Evolutionary conservation across 1,140 invertebrate species (phyloP).

Genomic region (Berghia stephanieae): DNA sequence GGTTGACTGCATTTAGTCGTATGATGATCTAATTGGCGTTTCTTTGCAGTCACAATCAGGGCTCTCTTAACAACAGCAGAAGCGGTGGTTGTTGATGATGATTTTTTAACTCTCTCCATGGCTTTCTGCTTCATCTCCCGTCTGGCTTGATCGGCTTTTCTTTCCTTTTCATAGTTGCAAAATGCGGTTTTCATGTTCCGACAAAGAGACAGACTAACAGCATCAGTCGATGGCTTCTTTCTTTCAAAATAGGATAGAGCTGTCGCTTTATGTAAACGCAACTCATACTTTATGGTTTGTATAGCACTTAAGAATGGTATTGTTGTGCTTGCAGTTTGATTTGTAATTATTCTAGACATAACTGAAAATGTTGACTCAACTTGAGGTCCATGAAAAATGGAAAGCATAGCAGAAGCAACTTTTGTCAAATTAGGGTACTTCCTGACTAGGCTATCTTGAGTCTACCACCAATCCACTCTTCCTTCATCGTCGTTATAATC

Average conservation of each 20-base stretch:
- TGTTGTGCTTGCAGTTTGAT: slow-evolving; percentile 26
- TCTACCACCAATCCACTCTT: slow-evolving; percentile 32
- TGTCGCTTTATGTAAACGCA: slow-evolving; percentile 10
- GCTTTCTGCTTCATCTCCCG: neutral
- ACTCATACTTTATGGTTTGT: slow-evolving; percentile 37
- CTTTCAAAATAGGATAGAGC: slow-evolving; percentile 30
- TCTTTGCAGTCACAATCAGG: no score
- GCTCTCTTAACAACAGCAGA: neutral
- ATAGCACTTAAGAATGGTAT: slow-evolving; percentile 28
- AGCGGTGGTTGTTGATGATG: neutral
- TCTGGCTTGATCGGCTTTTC: neutral
- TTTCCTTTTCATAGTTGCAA: neutral
- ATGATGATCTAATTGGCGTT: no score
- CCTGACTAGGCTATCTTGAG: slow-evolving; percentile 10
- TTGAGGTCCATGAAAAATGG: slow-evolving; percentile 40
- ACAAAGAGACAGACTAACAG: neutral
- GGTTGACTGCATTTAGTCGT: no score
- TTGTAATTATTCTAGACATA: slow-evolving; percentile 33
- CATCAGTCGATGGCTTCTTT: slow-evolving; percentile 22
- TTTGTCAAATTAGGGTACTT: slow-evolving; percentile 31
- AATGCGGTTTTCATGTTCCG: slow-evolving; percentile 27
- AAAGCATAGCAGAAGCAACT: slow-evolving; percentile 27
- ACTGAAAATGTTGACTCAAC: slow-evolving; percentile 38
- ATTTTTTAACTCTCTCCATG: neutral
- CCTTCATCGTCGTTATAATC: neutral